Conservation (phyloP, 2,797 vertebrate species). For the Sebastes glaucus region DNA sequence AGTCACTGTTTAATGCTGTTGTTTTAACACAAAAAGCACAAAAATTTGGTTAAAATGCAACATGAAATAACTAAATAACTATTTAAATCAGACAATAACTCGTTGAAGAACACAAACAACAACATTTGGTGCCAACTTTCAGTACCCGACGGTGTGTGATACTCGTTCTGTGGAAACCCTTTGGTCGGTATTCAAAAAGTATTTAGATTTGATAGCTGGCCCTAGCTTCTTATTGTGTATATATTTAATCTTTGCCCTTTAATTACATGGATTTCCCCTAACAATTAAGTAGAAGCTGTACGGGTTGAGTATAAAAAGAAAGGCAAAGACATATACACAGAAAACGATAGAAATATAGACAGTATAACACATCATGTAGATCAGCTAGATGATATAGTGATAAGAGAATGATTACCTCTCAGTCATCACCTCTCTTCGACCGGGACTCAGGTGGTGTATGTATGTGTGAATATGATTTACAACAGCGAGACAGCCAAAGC, state of each 20-base stretch:
- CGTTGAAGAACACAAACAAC: background rate
- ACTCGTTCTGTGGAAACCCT: background rate
- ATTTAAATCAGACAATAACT: background rate
- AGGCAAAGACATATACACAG: background rate
- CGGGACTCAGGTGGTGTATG: conserved; percentile 46
- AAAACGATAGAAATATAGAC: background rate
- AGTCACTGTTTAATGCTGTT: background rate
- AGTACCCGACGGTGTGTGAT: background rate
- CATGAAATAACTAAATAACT: background rate
- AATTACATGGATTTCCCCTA: background rate
- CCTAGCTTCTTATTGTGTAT: background rate
- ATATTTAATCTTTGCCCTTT: background rate
- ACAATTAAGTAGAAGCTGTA: background rate
- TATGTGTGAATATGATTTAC: conserved; percentile 18
- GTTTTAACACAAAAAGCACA: background rate
- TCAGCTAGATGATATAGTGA: background rate
- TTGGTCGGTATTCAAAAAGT: background rate
- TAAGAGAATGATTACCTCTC: conserved; percentile 9
- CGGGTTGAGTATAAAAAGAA: background rate
- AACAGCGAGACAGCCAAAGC: background rate
- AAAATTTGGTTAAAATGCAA: background rate
- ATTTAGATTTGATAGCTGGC: background rate
- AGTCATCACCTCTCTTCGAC: background rate
- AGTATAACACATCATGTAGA: background rate
- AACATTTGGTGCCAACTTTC: background rate